Percentiles rank a stretch among this genome's conserved stretches.
phyloP scores from a whole-genome alignment of 2,113 vertebrate species.

The Mesoclemmys tuberculata region DNA sequence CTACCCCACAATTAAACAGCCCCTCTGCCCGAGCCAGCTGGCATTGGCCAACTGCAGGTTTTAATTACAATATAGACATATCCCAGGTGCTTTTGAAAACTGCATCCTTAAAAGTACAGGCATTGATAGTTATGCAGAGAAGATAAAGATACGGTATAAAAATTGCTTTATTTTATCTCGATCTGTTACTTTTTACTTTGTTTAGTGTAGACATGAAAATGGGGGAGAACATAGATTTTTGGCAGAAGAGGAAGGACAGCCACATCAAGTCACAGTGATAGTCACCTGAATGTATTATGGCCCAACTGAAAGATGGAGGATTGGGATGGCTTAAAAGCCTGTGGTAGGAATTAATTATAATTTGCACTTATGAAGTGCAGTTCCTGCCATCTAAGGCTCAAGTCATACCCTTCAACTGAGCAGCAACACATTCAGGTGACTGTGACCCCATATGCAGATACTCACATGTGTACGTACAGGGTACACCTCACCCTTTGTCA shows the following conservation, averaged over 20 bases:
- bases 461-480: background rate
- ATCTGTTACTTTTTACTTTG: background rate
- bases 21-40: too few species aligned
- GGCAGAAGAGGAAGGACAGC: background rate
- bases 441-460: background rate
- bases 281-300: background rate
- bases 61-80: background rate
- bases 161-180: constrained; percentile 27
- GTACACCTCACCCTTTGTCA: background rate
- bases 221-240: background rate
- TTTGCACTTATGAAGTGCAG: too few species aligned
- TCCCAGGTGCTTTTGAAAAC: constrained; percentile 1
- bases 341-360: too few species aligned
- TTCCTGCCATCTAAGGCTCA: background rate
- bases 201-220: background rate
- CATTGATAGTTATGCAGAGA: constrained; percentile 41
- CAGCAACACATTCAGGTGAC: background rate
- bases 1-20: too few species aligned
- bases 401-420: background rate
- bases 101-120: constrained; percentile 10
- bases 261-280: background rate
- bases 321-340: too few species aligned
- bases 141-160: constrained; percentile 33
- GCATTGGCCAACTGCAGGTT: background rate
- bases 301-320: background rate